Percentiles rank a stretch among this genome's conserved stretches.
Conservation (phyloP, 2,888 invertebrate genomes). For the Julus scanicus region DNA sequence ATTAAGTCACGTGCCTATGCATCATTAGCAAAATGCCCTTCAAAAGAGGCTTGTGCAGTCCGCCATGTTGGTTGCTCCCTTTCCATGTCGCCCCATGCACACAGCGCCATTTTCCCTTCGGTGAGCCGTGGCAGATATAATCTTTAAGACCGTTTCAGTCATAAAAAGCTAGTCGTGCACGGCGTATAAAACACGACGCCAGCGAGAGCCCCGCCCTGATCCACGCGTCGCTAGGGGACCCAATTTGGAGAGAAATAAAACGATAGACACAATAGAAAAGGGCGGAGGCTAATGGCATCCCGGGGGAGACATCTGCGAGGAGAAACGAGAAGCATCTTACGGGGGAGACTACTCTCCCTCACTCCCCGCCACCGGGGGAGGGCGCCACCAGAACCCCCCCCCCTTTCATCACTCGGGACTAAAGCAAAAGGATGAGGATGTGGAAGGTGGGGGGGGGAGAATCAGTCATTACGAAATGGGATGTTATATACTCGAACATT, state of each 20-base stretch:
- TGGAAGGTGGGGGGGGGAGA: not conserved
- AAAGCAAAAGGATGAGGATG: too few species aligned
- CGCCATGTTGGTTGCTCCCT: not conserved
- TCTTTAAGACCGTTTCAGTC: not conserved
- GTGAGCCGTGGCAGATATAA: not conserved
- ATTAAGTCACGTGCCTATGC: not conserved
- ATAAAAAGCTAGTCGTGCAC: not conserved
- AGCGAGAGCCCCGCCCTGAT: not conserved
- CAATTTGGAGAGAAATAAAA: not conserved
- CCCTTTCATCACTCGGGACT: not conserved
- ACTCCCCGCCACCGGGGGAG: not conserved
- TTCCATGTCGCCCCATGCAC: not conserved
- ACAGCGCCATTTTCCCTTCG: not conserved
- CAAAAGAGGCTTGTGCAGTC: not conserved
- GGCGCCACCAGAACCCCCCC: conserved; percentile 21
- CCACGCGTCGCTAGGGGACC: conserved; percentile 6
- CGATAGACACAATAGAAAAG: conserved; percentile 46
- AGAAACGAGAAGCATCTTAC: conserved; percentile 37
- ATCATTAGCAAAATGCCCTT: not conserved
- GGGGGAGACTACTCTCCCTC: not conserved
- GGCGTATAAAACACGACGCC: not conserved
- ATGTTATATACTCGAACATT: not conserved
- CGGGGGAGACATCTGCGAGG: not conserved
- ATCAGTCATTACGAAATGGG: not conserved
- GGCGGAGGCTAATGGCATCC: conserved; percentile 42